Conservation (phyloP, 2,888 invertebrate species). For the Apamea anceps region DNA sequence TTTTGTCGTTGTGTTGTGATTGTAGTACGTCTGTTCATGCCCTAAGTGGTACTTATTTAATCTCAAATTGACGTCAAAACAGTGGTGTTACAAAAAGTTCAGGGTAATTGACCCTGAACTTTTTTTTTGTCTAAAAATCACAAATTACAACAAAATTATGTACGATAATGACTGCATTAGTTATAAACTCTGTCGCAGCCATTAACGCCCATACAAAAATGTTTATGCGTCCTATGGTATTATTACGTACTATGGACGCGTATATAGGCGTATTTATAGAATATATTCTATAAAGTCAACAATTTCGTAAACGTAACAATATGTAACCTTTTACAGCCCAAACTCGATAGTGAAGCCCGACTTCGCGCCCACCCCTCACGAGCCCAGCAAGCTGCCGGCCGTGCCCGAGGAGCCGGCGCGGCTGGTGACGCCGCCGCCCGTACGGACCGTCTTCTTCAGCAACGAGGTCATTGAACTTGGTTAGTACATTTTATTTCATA, state of each 20-base stretch:
- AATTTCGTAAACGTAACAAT: not conserved
- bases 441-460: slow-evolving; percentile 70
- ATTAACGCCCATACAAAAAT: too few relatives aligned
- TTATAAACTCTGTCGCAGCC: too few relatives aligned
- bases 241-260: too few relatives aligned
- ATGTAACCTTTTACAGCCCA: slow-evolving; percentile 18
- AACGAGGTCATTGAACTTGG: slow-evolving; percentile 83
- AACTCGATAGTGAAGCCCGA: slow-evolving; percentile 7
- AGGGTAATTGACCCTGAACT: too few relatives aligned
- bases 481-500: slow-evolving; percentile 63
- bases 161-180: too few relatives aligned
- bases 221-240: too few relatives aligned
- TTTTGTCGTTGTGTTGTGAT: too few relatives aligned
- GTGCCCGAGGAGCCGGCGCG: slow-evolving; percentile 78
- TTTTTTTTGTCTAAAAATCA: too few relatives aligned
- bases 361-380: slow-evolving; percentile 63
- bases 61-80: not conserved
- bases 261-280: not conserved
- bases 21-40: not conserved
- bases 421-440: slow-evolving; percentile 76
- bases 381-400: slow-evolving; percentile 66
- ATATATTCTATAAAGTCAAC: not conserved
- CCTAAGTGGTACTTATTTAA: not conserved
- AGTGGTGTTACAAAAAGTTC: not conserved
- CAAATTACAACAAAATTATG: too few relatives aligned